Evolutionary conservation across 1,140 invertebrate species (phyloP).

Genomic region (Megathymus violae): DNA sequence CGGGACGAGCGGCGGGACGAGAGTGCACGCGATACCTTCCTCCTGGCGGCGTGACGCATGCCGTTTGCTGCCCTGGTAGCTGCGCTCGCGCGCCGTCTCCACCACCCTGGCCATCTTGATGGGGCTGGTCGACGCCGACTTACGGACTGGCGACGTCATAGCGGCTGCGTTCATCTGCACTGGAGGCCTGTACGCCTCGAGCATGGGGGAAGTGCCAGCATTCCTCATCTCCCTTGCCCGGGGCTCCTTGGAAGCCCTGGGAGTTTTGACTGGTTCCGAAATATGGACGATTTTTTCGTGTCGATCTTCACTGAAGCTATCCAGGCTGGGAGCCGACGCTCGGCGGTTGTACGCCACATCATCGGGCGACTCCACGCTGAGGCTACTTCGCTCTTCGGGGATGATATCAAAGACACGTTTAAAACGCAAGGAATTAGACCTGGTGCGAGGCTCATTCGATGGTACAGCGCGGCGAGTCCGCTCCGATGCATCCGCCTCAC

Average conservation of each 20-base stretch:
- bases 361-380: conserved; percentile 76
- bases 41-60: conserved; percentile 37
- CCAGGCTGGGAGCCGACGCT: conserved; percentile 58
- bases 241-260: conserved; percentile 17
- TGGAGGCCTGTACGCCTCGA: conserved; percentile 36
- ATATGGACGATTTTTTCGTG: conserved; percentile 24
- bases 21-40: conserved; percentile 61
- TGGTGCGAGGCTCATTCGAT: conserved; percentile 55
- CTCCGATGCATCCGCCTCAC: conserved; percentile 33
- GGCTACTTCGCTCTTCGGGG: conserved; percentile 80
- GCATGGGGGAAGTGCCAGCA: conserved; percentile 62
- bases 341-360: conserved; percentile 57
- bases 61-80: too few species aligned
- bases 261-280: conserved; percentile 28
- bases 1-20: conserved; percentile 54
- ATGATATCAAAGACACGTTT: conserved; percentile 80
- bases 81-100: conserved; percentile 32
- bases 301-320: conserved; percentile 33
- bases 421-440: conserved; percentile 72
- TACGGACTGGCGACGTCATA: conserved; percentile 59
- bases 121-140: conserved; percentile 62
- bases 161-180: conserved; percentile 46
- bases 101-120: conserved; percentile 42
- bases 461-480: conserved; percentile 56
- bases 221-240: conserved; percentile 44